Base-by-base conservation (phyloP, 2,797 vertebrate species). In the Cuniculus paca region DNA sequence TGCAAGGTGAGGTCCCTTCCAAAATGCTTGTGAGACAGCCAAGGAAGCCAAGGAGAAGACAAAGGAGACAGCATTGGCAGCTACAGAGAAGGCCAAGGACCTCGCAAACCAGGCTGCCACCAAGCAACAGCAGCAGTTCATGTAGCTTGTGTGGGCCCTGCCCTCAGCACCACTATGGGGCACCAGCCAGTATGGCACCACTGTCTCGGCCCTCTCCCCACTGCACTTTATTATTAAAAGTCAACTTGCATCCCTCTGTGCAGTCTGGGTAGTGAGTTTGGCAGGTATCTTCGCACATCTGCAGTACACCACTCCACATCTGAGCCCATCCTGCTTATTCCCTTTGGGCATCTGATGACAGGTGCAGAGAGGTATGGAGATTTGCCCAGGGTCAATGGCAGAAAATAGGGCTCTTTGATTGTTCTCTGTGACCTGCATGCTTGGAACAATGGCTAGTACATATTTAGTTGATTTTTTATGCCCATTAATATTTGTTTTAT, bases 31-130 rank as follows among this genome's bases (percentile, higher is more conserved):
- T 99, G 39, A 99, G 98, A 99, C 99, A 1, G 99, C 99, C 80
- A 99, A 99, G 98, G 98, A 99, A 4, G 99, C 99, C 0, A 99
- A 99, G 0, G 99, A 99, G 96, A 99, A 99, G 96, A 99, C 99
- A 10, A 99, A 99, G 97, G 99, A 99, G 97, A 99, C 99, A 0
- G 99, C 99, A 0, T 97, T 99, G 98, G 99, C 99, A 98, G 99
- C 99, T 96, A 99, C 99, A 0, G 99, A 99, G 98, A 99, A 99
- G 97, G 99, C 99, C 92, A 99, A 99, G 99, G 99, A 99, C 98
- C 98, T 99, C 42, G 99, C 99, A 0, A 99, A 99, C 95, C 99
- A 99, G 92, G 99, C 99, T 39, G 97, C 98, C 97, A 98, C 98
- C 58, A 99, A 99, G 98, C 99, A 99, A 98, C 99, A 99, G 98